Evolutionary conservation across 1,140 invertebrate species (phyloP), one percentile per base, ranked within the genome.

Genomic region (Hylaeus anthracinus): DNA sequence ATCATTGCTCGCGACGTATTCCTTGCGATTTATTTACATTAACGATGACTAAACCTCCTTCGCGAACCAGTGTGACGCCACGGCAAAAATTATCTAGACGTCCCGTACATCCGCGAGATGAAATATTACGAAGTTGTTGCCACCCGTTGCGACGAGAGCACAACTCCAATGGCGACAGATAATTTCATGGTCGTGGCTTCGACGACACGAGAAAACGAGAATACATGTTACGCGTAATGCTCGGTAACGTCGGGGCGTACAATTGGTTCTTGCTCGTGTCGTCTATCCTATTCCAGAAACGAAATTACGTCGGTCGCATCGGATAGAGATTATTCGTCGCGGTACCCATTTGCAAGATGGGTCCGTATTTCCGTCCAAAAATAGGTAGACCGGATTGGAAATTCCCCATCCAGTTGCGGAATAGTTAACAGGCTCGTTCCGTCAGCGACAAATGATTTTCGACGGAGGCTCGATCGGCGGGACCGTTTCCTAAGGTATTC

Each of bases 171-270:
- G 43, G 4, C 9, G 43, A 63, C 71, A 63, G 58, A 51, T 63
- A 73, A 63, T 73, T 73, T 73, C 60, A 73, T 63, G 71, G 58
- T 26, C 39, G 4, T n/a, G 58, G 5, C 10, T 45, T 10, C 15
- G 39, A 10, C 14, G 56, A 72, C n/a, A 60, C 1, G 37, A 12
- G 37, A 4, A 39, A 39, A 63, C 26, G 10, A 63, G 37, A 10
- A 41, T 5, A 15, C 8, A 2, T 3, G 37, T 55, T 15, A 55
- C 37, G 2, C 39, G n/a, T 14, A 5, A 37, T 8, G 41, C 39
- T 41, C 39, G 9, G 10, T 71, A 41, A 70, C 37, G n/a, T 10
- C 9, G 9, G 12, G 12, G 3, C 41, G 39, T n/a, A 48, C 26
- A 45, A 72, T 61, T 48, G n/a, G 15, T 61, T 51, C 26, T 14